Percentiles rank a stretch among this genome's conserved stretches.
Evolutionary conservation across 2,113 vertebrate genomes (phyloP).

Genomic region (Donacobius atricapilla): DNA sequence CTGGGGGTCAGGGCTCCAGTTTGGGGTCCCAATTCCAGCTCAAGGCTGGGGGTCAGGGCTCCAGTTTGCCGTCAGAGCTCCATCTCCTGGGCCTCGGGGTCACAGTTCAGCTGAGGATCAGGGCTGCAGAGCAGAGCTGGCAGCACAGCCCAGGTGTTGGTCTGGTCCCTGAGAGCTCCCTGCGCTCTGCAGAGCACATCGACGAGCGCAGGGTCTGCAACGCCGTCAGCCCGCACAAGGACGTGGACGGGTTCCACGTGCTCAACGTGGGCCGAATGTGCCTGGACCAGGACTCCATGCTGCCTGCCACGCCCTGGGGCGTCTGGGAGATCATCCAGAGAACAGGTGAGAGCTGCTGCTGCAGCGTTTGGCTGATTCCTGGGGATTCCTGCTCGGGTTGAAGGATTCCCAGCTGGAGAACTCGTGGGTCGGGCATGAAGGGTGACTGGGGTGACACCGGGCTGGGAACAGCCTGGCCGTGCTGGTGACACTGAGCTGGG

Average conservation of each 20-base stretch:
- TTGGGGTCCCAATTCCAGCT: not conserved
- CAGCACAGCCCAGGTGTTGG: not conserved
- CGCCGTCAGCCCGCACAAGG: constrained; percentile 88
- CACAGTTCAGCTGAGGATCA: too few species aligned
- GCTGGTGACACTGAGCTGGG: not conserved
- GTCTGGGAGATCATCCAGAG: constrained; percentile 97
- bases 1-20: too few species aligned
- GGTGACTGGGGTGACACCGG: not conserved
- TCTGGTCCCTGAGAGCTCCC: not conserved
- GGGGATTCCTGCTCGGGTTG: not conserved
- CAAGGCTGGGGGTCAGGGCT: not conserved
- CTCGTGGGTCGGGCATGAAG: accelerated
- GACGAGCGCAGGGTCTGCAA: constrained; percentile 92
- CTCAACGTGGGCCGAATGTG: constrained; percentile 95
- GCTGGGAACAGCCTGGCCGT: not conserved
- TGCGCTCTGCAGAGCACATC: constrained; percentile 81
- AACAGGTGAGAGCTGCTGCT: constrained; percentile 75
- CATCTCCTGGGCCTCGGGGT: too few species aligned
- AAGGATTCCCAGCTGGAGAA: not conserved
- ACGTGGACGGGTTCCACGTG: constrained; percentile 95
- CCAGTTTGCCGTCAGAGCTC: too few species aligned
- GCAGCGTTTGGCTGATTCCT: not conserved
- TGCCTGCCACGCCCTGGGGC: constrained; percentile 93
- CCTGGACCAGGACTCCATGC: constrained; percentile 92
- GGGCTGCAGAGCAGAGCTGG: not conserved